These are phyloP conservation scores for Clostera curtula DNA, from an alignment of 2,888 invertebrate genomes.

Conservation along the genomic window DNA sequence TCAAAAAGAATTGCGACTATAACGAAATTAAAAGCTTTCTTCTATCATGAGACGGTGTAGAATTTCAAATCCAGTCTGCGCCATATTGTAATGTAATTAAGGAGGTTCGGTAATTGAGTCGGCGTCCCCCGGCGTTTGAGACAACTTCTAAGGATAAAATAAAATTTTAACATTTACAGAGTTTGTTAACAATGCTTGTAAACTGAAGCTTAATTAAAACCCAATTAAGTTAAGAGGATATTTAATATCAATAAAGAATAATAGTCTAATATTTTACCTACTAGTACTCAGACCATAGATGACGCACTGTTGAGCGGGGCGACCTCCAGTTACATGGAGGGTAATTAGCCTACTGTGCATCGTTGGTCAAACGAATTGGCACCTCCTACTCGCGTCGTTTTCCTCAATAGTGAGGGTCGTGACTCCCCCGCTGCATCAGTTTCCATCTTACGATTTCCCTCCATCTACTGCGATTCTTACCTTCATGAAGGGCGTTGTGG, in stretches of 20 bases:
- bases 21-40: constrained; percentile 63
- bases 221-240: neutral
- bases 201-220: constrained; percentile 9
- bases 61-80: constrained; percentile 65
- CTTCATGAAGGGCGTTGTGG: too few species aligned
- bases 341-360: too few species aligned
- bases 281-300: too few species aligned
- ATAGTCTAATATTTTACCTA: too few species aligned
- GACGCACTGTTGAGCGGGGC: too few species aligned
- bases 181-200: constrained; percentile 10
- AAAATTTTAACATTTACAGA: constrained; percentile 8
- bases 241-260: too few species aligned
- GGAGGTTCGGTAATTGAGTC: constrained; percentile 59
- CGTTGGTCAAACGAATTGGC: too few species aligned
- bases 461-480: too few species aligned
- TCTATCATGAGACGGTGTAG: constrained; percentile 48
- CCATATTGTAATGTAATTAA: constrained; percentile 66
- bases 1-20: constrained; percentile 48
- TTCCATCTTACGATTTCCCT: too few species aligned
- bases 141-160: constrained; percentile 27
- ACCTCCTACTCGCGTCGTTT: too few species aligned
- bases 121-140: constrained; percentile 41
- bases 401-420: too few species aligned
- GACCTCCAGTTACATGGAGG: neutral
- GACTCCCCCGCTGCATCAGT: too few species aligned